Evolutionary conservation across 2,113 vertebrate species (phyloP).

Genomic region (Chaetura pelagica): DNA sequence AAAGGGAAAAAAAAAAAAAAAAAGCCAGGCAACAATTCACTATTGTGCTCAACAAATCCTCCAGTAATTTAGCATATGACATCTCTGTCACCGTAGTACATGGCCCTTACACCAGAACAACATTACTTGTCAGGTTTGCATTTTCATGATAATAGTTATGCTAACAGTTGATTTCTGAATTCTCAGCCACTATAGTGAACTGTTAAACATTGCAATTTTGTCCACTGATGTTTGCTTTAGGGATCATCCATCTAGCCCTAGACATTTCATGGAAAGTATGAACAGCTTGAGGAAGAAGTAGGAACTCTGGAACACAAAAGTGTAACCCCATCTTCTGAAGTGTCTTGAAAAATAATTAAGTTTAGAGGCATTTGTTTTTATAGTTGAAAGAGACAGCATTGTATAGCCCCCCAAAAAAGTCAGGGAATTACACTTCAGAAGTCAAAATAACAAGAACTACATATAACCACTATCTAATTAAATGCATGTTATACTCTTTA

Average conservation of each 20-base stretch:
- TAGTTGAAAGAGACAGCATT: neutral
- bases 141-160: neutral
- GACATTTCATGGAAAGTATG: neutral
- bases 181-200: neutral
- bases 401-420: neutral
- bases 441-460: neutral
- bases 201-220: neutral
- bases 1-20: neutral
- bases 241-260: neutral
- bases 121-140: neutral
- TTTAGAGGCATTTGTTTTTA: neutral
- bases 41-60: neutral
- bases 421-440: neutral
- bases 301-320: neutral
- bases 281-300: neutral
- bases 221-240: neutral
- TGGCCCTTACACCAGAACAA: neutral
- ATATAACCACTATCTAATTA: neutral
- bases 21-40: neutral
- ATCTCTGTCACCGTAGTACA: slow-evolving; percentile 3
- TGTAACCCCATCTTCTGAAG: neutral
- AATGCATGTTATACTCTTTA: neutral
- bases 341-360: neutral
- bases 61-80: neutral
- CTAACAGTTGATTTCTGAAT: neutral